These are phyloP conservation scores for Lanistes nyassanus DNA, from an alignment of 1,140 invertebrate species.

Conservation along the genomic window DNA sequence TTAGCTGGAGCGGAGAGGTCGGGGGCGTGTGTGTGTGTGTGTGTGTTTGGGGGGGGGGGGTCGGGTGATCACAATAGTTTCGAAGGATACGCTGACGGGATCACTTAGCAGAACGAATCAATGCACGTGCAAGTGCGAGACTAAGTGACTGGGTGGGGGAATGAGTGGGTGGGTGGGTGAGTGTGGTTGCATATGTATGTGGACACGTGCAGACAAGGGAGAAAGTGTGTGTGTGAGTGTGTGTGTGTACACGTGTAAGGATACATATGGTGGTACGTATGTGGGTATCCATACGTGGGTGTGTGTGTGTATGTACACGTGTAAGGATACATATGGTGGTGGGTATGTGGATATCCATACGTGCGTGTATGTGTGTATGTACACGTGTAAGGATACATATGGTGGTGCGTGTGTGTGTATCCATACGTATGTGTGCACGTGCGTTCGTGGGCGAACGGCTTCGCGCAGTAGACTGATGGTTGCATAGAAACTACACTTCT, in stretches of 20 bases:
- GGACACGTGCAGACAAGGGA: not conserved
- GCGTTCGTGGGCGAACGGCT: not conserved
- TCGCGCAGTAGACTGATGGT: no score
- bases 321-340: no score
- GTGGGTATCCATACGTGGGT: not conserved
- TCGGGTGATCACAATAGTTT: no score
- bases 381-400: not conserved
- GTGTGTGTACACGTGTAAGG: not conserved
- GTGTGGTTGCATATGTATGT: no score
- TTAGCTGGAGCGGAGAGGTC: no score
- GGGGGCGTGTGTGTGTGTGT: no score
- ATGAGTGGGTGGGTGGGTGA: not conserved
- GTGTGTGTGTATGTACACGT: not conserved
- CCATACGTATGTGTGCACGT: not conserved
- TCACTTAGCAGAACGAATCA: no score
- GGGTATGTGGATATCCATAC: not conserved
- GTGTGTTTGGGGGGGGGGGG: no score
- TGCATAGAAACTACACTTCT: no score
- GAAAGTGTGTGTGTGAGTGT: not conserved
- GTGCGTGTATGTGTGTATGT: conserved; percentile 1
- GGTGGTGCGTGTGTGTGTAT: not conserved
- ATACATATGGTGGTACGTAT: conserved; percentile 1
- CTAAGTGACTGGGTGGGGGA: not conserved
- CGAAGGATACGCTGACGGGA: no score
- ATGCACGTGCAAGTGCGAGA: not conserved